phyloP scores from a whole-genome alignment of 2,113 vertebrate species.

The Merops nubicus region DNA sequence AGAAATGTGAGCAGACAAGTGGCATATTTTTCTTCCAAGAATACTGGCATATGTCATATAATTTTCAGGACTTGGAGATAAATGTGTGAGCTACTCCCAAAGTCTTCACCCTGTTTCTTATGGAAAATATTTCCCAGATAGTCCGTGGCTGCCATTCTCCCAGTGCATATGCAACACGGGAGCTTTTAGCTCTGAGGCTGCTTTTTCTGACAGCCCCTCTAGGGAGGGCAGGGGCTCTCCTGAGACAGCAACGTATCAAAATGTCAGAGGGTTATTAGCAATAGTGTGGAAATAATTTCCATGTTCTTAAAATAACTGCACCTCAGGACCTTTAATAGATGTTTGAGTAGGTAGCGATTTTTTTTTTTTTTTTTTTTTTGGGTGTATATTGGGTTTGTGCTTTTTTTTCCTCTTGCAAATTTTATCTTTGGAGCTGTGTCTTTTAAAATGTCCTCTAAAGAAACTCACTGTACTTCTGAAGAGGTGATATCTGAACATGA shows the following conservation, averaged over 20 bases:
- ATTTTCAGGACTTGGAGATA: not conserved
- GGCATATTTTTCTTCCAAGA: not conserved
- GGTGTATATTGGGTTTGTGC: not conserved
- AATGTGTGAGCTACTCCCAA: not conserved
- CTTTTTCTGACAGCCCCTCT: not conserved
- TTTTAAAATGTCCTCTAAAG: not conserved
- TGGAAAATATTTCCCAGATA: not conserved
- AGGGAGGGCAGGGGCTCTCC: not conserved
- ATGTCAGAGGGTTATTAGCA: not conserved
- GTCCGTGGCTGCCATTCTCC: not conserved
- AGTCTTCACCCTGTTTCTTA: not conserved
- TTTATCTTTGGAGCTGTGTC: not conserved
- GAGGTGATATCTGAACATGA: not conserved
- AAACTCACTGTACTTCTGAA: not conserved
- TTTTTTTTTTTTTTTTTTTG: too few species aligned
- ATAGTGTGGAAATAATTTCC: not conserved
- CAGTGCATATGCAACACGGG: not conserved
- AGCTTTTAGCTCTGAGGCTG: not conserved
- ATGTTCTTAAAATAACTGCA: not conserved
- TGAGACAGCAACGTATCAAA: not conserved
- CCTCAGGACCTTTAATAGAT: not conserved
- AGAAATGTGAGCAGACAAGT: not conserved
- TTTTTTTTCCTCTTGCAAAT: not conserved
- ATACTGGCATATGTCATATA: not conserved
- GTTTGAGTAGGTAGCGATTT: not conserved